Conservation (phyloP, 92 coral and sea anemone species). For the Scolanthus callimorphus region DNA sequence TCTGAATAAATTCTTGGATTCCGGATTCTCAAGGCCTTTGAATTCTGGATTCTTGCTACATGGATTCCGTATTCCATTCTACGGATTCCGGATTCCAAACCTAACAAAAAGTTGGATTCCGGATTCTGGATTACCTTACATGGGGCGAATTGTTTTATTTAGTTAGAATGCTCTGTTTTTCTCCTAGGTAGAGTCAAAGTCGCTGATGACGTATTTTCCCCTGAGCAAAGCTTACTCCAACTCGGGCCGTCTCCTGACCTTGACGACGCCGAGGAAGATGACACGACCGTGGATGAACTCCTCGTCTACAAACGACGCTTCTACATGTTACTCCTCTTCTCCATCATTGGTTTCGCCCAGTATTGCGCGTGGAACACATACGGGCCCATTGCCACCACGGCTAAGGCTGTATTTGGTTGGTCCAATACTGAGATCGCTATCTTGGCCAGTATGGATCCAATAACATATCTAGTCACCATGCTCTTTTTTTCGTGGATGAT, state of each 20-base stretch:
- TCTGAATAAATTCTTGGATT: no score
- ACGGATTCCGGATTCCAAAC: no score
- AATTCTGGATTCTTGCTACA: no score
- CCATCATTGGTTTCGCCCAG: constrained; percentile 70
- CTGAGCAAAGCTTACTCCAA: constrained; percentile 16
- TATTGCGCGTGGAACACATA: constrained; percentile 97
- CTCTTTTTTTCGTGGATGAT: constrained; percentile 93
- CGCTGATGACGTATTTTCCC: constrained; percentile 18
- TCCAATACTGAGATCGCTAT: constrained; percentile 92
- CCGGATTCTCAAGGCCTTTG: no score
- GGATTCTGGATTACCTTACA: no score
- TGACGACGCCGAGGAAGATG: constrained; percentile 16
- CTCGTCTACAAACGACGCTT: constrained; percentile 91
- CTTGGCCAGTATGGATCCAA: constrained; percentile 95
- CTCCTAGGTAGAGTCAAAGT: neutral
- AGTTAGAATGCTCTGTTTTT: no score
- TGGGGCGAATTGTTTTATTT: no score
- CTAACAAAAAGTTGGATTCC: no score
- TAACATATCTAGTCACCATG: constrained; percentile 88
- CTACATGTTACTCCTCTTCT: constrained; percentile 80
- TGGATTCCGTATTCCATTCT: no score
- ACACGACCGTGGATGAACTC: constrained; percentile 11
- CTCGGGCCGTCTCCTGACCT: constrained; percentile 12
- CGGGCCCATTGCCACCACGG: constrained; percentile 94
- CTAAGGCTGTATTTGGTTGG: constrained; percentile 91